Evolutionary conservation across 2,113 vertebrate genomes (phyloP).

Genomic region (Pardalotus punctatus): DNA sequence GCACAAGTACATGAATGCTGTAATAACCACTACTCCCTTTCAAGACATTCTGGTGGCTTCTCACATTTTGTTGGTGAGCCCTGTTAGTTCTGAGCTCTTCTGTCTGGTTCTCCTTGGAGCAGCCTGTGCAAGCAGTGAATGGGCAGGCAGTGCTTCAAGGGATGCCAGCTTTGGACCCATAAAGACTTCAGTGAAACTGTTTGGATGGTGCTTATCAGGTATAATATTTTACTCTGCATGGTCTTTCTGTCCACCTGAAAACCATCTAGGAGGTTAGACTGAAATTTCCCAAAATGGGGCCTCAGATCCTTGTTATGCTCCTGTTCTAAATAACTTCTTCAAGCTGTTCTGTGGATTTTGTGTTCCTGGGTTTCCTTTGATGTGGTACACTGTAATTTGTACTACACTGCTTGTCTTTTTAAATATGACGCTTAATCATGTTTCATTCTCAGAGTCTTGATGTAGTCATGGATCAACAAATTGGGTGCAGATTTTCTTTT

Average conservation of each 20-base stretch:
- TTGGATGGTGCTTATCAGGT: neutral
- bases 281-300: neutral
- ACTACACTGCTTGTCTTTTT: neutral
- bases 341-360: neutral
- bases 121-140: neutral
- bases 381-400: constrained; percentile 40
- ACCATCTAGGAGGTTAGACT: neutral
- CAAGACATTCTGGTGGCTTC: neutral
- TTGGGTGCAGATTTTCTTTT: neutral
- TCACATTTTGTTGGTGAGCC: neutral
- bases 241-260: neutral
- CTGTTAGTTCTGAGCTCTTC: neutral
- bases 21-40: neutral
- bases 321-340: constrained; percentile 10
- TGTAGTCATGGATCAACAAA: constrained; percentile 5
- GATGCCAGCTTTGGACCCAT: neutral
- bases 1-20: neutral
- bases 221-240: neutral
- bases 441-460: neutral
- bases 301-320: neutral
- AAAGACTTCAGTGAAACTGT: neutral
- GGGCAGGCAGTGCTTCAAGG: neutral
- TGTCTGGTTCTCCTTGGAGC: neutral
- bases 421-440: neutral
- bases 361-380: constrained; percentile 34